Evolutionary conservation across 2,888 invertebrate species (phyloP).

Genomic region (Parelbella ahira): DNA sequence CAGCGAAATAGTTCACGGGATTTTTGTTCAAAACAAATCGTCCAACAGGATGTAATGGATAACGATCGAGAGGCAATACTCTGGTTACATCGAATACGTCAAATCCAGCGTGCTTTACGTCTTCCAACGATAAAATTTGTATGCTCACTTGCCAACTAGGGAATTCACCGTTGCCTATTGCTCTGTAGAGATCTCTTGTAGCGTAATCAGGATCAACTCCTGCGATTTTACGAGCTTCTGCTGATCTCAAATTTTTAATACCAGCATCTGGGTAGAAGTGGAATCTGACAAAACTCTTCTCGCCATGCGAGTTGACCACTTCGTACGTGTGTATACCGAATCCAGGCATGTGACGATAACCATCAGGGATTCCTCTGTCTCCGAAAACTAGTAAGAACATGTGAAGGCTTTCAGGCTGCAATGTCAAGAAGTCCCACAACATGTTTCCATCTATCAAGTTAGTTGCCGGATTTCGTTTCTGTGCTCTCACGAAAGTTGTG

Average conservation of each 20-base stretch:
- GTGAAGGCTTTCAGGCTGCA: constrained; percentile 92
- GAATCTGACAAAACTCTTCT: constrained; percentile 90
- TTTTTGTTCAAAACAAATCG: constrained; percentile 89
- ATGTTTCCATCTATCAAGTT: constrained; percentile 91
- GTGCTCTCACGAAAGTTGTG: constrained; percentile 94
- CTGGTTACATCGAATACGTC: constrained; percentile 96
- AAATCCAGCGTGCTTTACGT: constrained; percentile 87
- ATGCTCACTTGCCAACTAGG: constrained; percentile 89
- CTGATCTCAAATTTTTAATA: constrained; percentile 85
- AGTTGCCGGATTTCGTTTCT: constrained; percentile 93
- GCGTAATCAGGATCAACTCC: constrained; percentile 92
- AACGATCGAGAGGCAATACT: constrained; percentile 87
- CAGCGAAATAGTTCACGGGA: constrained; percentile 92
- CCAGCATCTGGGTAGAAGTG: constrained; percentile 93
- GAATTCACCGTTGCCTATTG: constrained; percentile 85
- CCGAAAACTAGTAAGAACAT: constrained; percentile 90
- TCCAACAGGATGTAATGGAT: constrained; percentile 90
- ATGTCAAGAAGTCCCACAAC: constrained; percentile 95
- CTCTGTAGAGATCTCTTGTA: constrained; percentile 91
- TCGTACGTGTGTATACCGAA: constrained; percentile 95
- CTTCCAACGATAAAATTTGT: constrained; percentile 89
- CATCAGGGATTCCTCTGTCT: constrained; percentile 94
- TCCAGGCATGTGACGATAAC: constrained; percentile 94
- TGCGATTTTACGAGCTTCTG: constrained; percentile 83
- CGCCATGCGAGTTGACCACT: constrained; percentile 85